Base-by-base conservation (phyloP, 2,888 invertebrate species). In the Leucophora obtusa region DNA sequence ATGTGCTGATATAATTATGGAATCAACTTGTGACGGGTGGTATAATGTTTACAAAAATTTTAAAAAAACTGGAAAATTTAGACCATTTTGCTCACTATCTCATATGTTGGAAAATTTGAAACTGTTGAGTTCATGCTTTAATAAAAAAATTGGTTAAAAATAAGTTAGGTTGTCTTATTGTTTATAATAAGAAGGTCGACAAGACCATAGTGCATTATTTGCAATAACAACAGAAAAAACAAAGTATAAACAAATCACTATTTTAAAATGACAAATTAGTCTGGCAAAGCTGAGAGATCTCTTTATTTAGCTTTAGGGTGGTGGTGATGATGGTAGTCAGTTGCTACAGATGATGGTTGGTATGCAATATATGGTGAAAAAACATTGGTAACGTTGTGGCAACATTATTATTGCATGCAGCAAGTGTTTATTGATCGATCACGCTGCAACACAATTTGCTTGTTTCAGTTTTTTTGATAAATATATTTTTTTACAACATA, bases 241-340 rank as follows among this genome's bases (percentile, higher is more conserved):
- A 28, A 28, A 28, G 28, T 7, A 28, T 28, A 28, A 75, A 80
- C 62, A 81, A 82, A 79, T 79, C 79, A 66, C 63, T 80, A 59
- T 56, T 82, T 79, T 77, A 83, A 82, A 88, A 88, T 88, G 88
- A 88, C 88, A 88, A 88, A 88, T 88, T 87, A 87, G 86, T 86
- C 85, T 87, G 75, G 73, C 77, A 69, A 73, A 76, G 59, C 72
- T 70, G 78, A 74, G 66, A 72, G 74, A 78, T 79, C 73, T 72
- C 77, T 82, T 73, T 68, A 74, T 79, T 76, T 82, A 47, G 78
- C 75, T 75, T 72, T 56, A 63, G 66, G 78, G 70, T 68, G 68
- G 62, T 65, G 56, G 50, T 69, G 71, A 33, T 77, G 38, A 70
- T 76, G 51, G 0, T 63, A 24, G 38, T 65, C 28, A 15, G 33